Evolutionary conservation across 2,113 vertebrate genomes (phyloP).

Genomic region (Gnathonemus longibarbis): DNA sequence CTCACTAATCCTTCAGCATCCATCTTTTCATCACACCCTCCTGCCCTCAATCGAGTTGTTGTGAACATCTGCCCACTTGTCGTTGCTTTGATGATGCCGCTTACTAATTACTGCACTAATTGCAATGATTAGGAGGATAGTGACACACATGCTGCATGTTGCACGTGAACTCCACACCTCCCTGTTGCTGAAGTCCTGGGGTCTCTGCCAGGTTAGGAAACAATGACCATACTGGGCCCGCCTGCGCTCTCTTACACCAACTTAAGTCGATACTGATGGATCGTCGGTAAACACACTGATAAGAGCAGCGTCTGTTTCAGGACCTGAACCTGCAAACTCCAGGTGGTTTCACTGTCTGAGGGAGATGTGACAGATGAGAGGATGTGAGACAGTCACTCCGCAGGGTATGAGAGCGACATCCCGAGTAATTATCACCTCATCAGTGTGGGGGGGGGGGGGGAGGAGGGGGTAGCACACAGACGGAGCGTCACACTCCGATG

Average conservation of each 20-base stretch:
- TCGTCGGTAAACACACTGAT: not conserved
- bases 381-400: not conserved
- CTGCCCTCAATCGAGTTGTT: not conserved
- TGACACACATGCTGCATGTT: not conserved
- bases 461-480: not conserved
- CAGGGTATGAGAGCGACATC: not conserved
- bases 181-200: not conserved
- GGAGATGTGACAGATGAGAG: not conserved
- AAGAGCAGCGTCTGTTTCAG: not conserved
- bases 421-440: conserved; percentile 3
- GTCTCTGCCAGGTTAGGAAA: not conserved
- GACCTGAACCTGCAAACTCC: not conserved
- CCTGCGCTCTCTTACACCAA: not conserved
- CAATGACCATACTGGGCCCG: not conserved
- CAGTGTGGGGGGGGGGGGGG: not conserved
- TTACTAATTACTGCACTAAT: not conserved
- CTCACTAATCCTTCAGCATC: not conserved
- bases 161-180: not conserved
- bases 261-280: not conserved
- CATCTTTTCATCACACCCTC: not conserved
- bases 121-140: not conserved
- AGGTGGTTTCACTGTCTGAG: not conserved
- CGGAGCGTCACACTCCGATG: not conserved
- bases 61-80: conserved; percentile 6
- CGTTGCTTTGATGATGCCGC: not conserved